Evolutionary conservation across 2,888 invertebrate genomes (phyloP).

Genomic region (Scrobipalpa atriplicella): DNA sequence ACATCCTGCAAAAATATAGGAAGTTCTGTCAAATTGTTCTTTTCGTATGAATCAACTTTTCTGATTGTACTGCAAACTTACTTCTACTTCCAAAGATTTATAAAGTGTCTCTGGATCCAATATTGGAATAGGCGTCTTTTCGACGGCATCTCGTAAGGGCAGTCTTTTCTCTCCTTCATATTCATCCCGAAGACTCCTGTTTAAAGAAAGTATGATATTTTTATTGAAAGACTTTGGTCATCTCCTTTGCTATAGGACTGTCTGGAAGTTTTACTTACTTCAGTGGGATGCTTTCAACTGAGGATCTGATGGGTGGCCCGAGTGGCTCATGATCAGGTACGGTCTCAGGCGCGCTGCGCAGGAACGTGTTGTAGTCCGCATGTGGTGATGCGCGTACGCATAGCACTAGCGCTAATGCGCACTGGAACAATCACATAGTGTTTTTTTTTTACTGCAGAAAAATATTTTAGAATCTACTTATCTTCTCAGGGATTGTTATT

Average conservation of each 20-base stretch:
- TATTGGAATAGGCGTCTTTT: constrained; percentile 79
- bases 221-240: background rate
- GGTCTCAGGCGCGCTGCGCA: constrained; percentile 67
- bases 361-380: constrained; percentile 52
- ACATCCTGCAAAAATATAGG: constrained; percentile 49
- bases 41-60: background rate
- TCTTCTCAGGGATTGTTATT: too few relatives aligned
- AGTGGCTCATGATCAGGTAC: constrained; percentile 69
- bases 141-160: constrained; percentile 88
- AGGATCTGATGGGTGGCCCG: constrained; percentile 85
- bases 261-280: constrained; percentile 48
- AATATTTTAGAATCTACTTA: too few relatives aligned
- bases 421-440: constrained; percentile 47
- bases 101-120: constrained; percentile 55
- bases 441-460: too few relatives aligned
- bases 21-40: background rate
- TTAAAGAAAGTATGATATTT: constrained; percentile 32
- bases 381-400: constrained; percentile 61
- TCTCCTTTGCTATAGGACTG: background rate
- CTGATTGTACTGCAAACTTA: background rate
- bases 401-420: constrained; percentile 56
- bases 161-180: constrained; percentile 71
- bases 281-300: constrained; percentile 88
- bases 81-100: constrained; percentile 48
- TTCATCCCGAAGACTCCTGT: constrained; percentile 67